Percentiles rank a stretch among this genome's conserved stretches.
Conservation (phyloP, 2,888 invertebrate species). For the Molorchus minor region DNA sequence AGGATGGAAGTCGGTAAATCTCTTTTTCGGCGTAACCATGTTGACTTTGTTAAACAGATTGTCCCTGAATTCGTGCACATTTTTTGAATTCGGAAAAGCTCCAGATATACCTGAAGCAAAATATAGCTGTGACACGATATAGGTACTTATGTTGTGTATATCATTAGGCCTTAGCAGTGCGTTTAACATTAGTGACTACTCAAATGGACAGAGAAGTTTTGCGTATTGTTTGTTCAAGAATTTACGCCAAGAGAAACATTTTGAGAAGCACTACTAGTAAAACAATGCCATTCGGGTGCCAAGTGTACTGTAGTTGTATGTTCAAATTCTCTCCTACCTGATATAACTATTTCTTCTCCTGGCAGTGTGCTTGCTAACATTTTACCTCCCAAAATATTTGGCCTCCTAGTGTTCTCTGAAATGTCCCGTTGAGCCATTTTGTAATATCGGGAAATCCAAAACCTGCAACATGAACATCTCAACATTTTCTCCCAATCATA, state of each 20-base stretch:
- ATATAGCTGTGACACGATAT: neutral
- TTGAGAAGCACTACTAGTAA: no score
- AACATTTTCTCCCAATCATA: no score
- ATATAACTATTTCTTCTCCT: conserved; percentile 73
- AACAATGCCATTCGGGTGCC: no score
- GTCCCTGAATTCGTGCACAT: conserved; percentile 74
- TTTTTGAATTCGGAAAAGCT: conserved; percentile 80
- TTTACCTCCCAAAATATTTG: conserved; percentile 21
- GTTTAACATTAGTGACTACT: neutral
- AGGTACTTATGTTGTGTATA: conserved; percentile 2
- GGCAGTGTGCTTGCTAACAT: conserved; percentile 67
- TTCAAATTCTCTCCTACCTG: conserved; percentile 67
- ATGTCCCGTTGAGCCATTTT: neutral
- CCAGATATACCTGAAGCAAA: conserved; percentile 65
- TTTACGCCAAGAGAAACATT: neutral
- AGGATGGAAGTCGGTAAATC: conserved; percentile 76
- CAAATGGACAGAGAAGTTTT: neutral
- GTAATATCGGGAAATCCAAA: no score
- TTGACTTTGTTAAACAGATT: conserved; percentile 82
- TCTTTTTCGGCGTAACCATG: conserved; percentile 81
- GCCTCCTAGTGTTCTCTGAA: neutral
- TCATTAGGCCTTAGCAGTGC: neutral
- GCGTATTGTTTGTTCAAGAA: neutral
- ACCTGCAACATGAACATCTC: no score
- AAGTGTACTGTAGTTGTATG: no score